These are phyloP conservation scores for Mareca penelope DNA, from an alignment of 2,797 vertebrate species.

Conservation along the genomic window DNA sequence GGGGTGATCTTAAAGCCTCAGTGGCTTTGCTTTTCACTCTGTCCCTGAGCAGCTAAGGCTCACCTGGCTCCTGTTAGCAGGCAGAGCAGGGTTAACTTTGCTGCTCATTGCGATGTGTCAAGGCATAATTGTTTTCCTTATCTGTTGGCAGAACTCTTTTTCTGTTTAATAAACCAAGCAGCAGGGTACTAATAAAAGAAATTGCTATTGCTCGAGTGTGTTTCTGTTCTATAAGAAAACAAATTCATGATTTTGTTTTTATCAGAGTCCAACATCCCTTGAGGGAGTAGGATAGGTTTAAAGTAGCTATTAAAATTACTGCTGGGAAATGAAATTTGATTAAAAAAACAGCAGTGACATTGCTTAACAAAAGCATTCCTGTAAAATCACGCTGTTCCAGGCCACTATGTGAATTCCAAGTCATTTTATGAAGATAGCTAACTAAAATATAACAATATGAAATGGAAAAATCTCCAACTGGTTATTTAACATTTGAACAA, in stretches of 20 bases:
- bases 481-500: neutral
- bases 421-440: neutral
- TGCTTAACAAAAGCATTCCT: neutral
- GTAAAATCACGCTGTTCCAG: neutral
- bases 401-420: neutral
- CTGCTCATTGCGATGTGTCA: neutral
- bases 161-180: neutral
- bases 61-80: neutral
- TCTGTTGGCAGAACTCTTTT: neutral
- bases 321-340: constrained; percentile 30
- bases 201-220: neutral
- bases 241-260: constrained; percentile 12
- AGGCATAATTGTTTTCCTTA: neutral
- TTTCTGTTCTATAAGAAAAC: neutral
- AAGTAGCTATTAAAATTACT: constrained; percentile 44
- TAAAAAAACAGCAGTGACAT: neutral
- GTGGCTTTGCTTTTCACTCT: rapidly evolving
- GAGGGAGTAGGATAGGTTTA: neutral
- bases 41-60: rapidly evolving
- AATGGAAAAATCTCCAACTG: neutral
- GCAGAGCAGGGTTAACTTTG: neutral
- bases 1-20: rapidly evolving
- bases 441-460: neutral
- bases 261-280: neutral
- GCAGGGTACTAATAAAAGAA: constrained; percentile 36